These are phyloP conservation scores for Urocolius indicus DNA, from an alignment of 2,113 vertebrate species.

Conservation along the genomic window DNA sequence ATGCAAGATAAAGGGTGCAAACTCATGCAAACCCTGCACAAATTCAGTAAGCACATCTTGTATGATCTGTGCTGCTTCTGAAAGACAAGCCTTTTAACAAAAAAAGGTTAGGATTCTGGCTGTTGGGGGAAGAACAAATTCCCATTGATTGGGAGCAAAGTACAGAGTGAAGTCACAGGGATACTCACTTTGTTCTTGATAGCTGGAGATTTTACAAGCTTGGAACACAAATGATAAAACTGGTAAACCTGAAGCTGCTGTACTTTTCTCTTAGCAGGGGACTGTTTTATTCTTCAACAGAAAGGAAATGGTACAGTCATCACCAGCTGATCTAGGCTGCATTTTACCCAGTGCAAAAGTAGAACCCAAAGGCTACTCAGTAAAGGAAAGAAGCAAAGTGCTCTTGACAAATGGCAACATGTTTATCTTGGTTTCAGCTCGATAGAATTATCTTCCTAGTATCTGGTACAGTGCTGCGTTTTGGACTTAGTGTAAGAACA, in stretches of 20 bases:
- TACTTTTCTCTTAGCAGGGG: neutral
- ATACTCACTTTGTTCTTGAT: neutral
- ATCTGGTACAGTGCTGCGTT: too few species aligned
- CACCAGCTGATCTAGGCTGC: neutral
- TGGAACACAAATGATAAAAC: neutral
- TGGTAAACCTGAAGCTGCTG: neutral
- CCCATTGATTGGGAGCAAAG: neutral
- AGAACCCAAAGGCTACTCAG: neutral
- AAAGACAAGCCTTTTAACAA: neutral
- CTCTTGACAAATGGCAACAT: neutral
- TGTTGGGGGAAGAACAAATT: too few species aligned
- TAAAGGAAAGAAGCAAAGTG: conserved; percentile 11
- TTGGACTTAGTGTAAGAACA: too few species aligned
- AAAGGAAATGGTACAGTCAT: neutral
- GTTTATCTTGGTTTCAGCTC: neutral
- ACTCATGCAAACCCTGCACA: neutral
- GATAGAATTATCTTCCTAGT: too few species aligned
- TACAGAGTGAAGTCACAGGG: neutral
- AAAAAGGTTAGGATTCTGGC: neutral
- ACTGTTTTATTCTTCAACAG: neutral
- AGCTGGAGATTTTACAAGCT: neutral
- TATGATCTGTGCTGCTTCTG: neutral
- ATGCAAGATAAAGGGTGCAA: neutral
- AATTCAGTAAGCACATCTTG: neutral
- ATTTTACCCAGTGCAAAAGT: neutral